phyloP scores from a whole-genome alignment of 2,113 vertebrate species.

The Burhinus oedicnemus region DNA sequence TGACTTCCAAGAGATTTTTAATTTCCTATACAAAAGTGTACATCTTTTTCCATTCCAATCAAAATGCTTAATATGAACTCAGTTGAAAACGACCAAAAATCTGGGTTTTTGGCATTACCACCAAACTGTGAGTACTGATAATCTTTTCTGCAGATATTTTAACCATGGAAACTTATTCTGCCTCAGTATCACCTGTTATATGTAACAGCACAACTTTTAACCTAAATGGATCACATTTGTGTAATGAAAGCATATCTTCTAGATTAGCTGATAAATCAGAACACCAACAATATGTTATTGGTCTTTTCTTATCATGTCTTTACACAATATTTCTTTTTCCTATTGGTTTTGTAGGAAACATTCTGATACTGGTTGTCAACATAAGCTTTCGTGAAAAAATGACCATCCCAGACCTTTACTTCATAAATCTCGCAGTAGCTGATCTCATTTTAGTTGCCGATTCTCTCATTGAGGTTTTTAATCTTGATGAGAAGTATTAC shows the following conservation, averaged over 20 bases:
- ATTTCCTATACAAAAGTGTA: neutral
- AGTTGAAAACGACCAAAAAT: neutral
- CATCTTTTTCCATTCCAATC: neutral
- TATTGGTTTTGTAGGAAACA: constrained; percentile 95
- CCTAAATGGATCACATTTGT: constrained; percentile 73
- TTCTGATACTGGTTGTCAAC: constrained; percentile 95
- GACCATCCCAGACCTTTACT: constrained; percentile 98
- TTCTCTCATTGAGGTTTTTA: constrained; percentile 97
- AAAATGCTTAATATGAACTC: neutral
- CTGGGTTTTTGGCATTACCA: neutral
- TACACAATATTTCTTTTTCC: constrained; percentile 96
- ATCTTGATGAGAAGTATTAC: constrained; percentile 94
- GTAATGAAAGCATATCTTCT: constrained; percentile 66
- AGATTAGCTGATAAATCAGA: constrained; percentile 71
- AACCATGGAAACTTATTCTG: constrained; percentile 80
- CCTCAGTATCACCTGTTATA: constrained; percentile 70
- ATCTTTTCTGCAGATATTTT: neutral
- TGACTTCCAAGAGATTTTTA: neutral
- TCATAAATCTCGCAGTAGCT: constrained; percentile 91
- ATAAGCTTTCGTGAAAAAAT: constrained; percentile 94
- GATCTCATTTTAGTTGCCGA: constrained; percentile 96
- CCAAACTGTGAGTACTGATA: neutral
- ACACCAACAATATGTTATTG: constrained; percentile 85
- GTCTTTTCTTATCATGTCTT: constrained; percentile 93
- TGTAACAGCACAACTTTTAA: constrained; percentile 75